Evolutionary conservation across 2,888 invertebrate species (phyloP), one percentile per base, ranked within the genome.

Genomic region (Callyntrura sp.): DNA sequence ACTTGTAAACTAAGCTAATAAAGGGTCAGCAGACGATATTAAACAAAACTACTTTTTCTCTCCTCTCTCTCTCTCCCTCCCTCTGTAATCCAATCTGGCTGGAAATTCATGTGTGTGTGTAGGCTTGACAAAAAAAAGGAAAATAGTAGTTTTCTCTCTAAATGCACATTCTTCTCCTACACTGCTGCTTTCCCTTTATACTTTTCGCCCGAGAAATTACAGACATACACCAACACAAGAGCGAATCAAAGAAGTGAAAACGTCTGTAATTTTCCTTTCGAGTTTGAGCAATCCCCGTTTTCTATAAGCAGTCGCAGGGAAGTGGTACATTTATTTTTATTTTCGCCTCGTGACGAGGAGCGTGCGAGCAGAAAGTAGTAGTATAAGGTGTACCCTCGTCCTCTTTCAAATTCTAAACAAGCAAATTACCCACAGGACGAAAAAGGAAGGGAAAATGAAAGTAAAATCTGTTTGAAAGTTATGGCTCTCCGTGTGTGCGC

Each of bases 371-470:
- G 2, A 60, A 8, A 20, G 20, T 17, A 51, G 3, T 35, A 4
- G 14, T 51, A 51, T 51, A 45, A 51, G 2, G 51, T n/a, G n/a
- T n/a, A n/a, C 35, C 6, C 35, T 35, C 2, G 3, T 35, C 2
- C 35, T 57, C 17, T n/a, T 57, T 5, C 14, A 62, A n/a, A 51
- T 20, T 70, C 17, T 65, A 5, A 68, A 28, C 20, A 73, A 43
- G 73, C 8, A 73, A 73, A 73, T 73, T 73, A 73, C 73, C 73
- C 73, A 73, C 12, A 8, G 73, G 73, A 73, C 45, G 8, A 45
- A 48, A 73, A 6, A 70, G 48, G 17, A 8, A 35, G 35, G 6
- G 48, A 45, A 45, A 73, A 73, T 73, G 73, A 20, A 73, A 45
- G 14, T 45, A 48, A 45, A 73, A 45, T 73, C 48, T 17, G 20